Evolutionary conservation across 2,888 invertebrate species (phyloP).

Genomic region (Meandrusa payeni): DNA sequence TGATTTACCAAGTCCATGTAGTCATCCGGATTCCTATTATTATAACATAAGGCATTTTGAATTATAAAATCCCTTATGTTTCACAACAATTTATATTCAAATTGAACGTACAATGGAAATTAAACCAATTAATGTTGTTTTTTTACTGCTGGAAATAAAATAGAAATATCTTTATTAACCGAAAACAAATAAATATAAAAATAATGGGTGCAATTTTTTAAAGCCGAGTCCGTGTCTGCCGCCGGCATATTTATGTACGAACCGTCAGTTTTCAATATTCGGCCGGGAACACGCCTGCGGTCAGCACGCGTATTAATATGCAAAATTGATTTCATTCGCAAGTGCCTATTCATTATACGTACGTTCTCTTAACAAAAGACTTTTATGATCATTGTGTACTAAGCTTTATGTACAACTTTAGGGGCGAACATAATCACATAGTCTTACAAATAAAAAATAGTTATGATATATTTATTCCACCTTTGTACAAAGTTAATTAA

Average conservation of each 20-base stretch:
- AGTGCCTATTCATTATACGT: slow-evolving; percentile 3
- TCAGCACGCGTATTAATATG: slow-evolving; percentile 25
- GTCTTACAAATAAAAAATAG: too few relatives aligned
- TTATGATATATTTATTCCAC: too few relatives aligned
- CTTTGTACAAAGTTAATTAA: too few relatives aligned
- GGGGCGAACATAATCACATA: too few relatives aligned
- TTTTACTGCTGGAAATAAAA: too few relatives aligned
- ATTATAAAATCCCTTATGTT: too few relatives aligned
- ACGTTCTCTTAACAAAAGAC: neutral
- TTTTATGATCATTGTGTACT: neutral
- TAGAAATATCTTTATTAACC: slow-evolving; percentile 21
- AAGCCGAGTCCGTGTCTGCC: slow-evolving; percentile 20
- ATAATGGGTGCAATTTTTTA: slow-evolving; percentile 20
- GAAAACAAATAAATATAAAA: slow-evolving; percentile 23
- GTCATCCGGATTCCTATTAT: too few relatives aligned
- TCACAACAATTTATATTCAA: too few relatives aligned
- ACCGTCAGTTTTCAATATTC: slow-evolving; percentile 32
- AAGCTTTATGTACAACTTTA: neutral
- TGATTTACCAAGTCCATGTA: too few relatives aligned
- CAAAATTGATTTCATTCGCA: slow-evolving; percentile 23
- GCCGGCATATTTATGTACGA: slow-evolving; percentile 30
- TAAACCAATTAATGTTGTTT: neutral
- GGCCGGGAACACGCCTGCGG: slow-evolving; percentile 22
- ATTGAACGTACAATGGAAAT: neutral
- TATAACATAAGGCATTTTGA: too few relatives aligned